A percentile compares a stretch with the other conserved stretches of the same genome.
These are phyloP conservation scores for Bothrops jararaca DNA, from an alignment of 2,113 vertebrate species.

Conservation along the genomic window DNA sequence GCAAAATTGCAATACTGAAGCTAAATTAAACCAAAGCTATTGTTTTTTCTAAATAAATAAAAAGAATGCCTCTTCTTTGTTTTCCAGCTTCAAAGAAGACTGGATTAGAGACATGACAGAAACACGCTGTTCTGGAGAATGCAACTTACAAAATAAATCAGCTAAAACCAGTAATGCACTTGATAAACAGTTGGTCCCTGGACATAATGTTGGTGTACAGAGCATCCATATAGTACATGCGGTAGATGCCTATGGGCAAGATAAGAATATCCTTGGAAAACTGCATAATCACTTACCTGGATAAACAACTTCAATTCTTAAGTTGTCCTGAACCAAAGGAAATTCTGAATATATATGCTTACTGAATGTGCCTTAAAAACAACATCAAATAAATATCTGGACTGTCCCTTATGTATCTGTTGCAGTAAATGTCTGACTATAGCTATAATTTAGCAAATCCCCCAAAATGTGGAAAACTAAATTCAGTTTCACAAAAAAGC, in stretches of 20 bases:
- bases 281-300: slow-evolving; percentile 40
- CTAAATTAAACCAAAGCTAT: not conserved
- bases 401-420: slow-evolving; percentile 23
- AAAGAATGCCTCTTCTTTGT: not conserved
- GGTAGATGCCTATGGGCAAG: slow-evolving; percentile 36
- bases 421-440: not conserved
- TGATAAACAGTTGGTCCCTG: rapidly evolving
- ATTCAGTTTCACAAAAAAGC: slow-evolving; percentile 18
- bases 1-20: not conserved
- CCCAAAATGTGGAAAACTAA: slow-evolving; percentile 41
- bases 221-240: slow-evolving; percentile 7
- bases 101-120: not conserved
- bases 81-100: slow-evolving; percentile 59
- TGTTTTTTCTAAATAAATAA: not conserved
- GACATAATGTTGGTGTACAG: not conserved
- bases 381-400: slow-evolving; percentile 18
- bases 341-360: slow-evolving; percentile 40
- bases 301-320: slow-evolving; percentile 27
- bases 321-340: slow-evolving; percentile 48
- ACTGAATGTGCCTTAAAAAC: slow-evolving; percentile 66
- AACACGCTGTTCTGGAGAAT: slow-evolving; percentile 23
- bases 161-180: not conserved
- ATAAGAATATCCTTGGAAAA: slow-evolving; percentile 17
- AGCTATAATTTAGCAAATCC: slow-evolving; percentile 43
- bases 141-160: not conserved